Evolutionary conservation across 2,888 invertebrate species (phyloP), one percentile per base, ranked within the genome.

Genomic region (Apodemia zela): DNA sequence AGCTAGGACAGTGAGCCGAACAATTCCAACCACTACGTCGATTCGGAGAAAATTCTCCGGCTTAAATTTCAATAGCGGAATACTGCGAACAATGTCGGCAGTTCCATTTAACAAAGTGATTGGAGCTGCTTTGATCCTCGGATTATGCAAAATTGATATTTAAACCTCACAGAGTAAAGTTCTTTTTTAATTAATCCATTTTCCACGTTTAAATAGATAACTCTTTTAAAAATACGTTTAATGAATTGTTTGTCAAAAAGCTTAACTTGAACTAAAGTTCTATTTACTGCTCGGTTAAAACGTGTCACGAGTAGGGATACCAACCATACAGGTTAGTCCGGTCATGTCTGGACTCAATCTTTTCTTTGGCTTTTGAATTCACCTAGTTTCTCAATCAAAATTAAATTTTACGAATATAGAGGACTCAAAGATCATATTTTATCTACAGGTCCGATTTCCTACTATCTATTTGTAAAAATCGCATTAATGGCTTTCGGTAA

Each of bases 31-130:
- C 72, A 81, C 81, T 82, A 78, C 80, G 66, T 61, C 70, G 72
- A 75, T 89, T 89, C 89, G 76, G 76, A 81, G 89, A 89, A 90
- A 72, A 70, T 70, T 71, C 67, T 75, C 83, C 88, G 87, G 88
- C 89, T 90, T 86, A 85, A 88, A 89, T 89, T 89, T 90, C 89
- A 88, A 89, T 87, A 80, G 85, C 77, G 74, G 80, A 79, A 79
- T 88, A 87, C 87, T 80, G 83, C 83, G 87, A 86, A 85, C 75
- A 73, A 67, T 71, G 73, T 74, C 79, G 78, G 73, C 84, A 76
- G 80, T 83, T 86, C 87, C 80, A 82, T 79, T 84, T 87, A 85
- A 89, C 86, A 81, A 89, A 87, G 85, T 79, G 84, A 88, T 87
- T 84, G 85, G 84, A 85, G 87, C 79, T 76, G 78, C 85, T 87